Conservation (phyloP, 2,888 invertebrate genomes). For the Congeria kusceri region DNA sequence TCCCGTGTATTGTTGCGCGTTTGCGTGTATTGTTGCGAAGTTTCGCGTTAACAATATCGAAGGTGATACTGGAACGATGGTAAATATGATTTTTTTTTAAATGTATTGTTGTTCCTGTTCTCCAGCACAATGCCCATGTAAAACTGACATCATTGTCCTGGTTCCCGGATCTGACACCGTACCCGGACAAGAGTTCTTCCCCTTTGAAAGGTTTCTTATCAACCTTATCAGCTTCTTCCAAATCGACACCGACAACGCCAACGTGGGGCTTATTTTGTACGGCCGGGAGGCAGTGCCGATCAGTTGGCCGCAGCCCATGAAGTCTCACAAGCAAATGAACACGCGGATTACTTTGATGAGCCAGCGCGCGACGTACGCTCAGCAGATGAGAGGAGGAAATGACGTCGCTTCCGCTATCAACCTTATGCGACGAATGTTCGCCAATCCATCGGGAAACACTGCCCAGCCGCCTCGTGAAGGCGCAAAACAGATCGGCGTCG, state of each 20-base stretch:
- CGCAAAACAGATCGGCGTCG: conserved; percentile 64
- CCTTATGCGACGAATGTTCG: conserved; percentile 70
- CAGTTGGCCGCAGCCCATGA: conserved; percentile 60
- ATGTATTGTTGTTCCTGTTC: not conserved
- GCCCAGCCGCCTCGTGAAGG: conserved; percentile 47
- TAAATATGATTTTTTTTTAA: too few relatives aligned
- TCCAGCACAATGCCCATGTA: conserved; percentile 64
- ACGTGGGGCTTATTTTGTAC: conserved; percentile 64
- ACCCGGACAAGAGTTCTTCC: conserved; percentile 70
- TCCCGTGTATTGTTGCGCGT: too few relatives aligned
- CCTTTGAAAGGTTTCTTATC: conserved; percentile 70
- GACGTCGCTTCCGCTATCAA: conserved; percentile 62
- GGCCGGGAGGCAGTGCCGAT: conserved; percentile 23
- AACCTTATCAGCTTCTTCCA: conserved; percentile 67
- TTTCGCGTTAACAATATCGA: too few relatives aligned
- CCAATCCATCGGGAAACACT: conserved; percentile 64
- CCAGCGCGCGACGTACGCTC: conserved; percentile 56
- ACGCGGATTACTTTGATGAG: conserved; percentile 68
- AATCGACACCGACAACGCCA: conserved; percentile 56
- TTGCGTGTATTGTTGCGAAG: too few relatives aligned
- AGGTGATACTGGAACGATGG: too few relatives aligned
- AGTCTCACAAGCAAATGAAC: conserved; percentile 62
- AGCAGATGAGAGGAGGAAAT: conserved; percentile 58
- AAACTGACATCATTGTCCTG: conserved; percentile 67
- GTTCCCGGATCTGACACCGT: conserved; percentile 64